Percentiles rank a stretch among this genome's conserved stretches.
These are phyloP conservation scores for Drosophila ochracea DNA, from an alignment of 2,888 invertebrate species.

Conservation along the genomic window DNA sequence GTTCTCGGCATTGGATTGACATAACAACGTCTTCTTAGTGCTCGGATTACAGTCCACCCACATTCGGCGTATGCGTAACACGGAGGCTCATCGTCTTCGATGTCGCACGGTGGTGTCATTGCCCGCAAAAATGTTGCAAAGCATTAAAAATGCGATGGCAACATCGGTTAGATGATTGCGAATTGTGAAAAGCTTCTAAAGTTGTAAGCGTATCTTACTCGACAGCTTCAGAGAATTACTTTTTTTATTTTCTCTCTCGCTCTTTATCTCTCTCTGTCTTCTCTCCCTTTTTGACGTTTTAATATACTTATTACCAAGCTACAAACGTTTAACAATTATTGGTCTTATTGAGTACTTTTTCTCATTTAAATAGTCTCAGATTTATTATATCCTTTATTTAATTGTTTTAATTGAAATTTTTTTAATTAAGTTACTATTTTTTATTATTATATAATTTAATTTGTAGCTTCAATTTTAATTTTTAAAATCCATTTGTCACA, in stretches of 20 bases:
- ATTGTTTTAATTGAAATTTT: neutral
- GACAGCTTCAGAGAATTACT: neutral
- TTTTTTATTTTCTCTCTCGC: neutral
- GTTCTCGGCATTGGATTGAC: slow-evolving; percentile 16
- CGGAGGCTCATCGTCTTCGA: slow-evolving; percentile 4
- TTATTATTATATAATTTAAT: neutral
- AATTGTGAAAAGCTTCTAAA: neutral
- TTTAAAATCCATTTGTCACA: neutral
- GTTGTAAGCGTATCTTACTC: neutral
- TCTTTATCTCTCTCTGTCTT: neutral
- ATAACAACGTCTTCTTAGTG: slow-evolving; percentile 28
- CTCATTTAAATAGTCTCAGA: neutral
- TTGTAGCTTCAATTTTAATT: neutral
- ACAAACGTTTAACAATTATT: neutral
- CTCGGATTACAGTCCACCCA: slow-evolving; percentile 30
- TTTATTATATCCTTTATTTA: neutral
- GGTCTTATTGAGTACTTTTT: neutral
- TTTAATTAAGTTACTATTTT: neutral
- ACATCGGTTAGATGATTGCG: neutral
- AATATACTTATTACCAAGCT: neutral
- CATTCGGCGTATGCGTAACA: slow-evolving; percentile 55
- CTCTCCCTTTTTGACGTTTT: neutral
- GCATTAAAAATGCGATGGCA: neutral
- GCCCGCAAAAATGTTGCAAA: neutral
- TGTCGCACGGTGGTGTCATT: neutral